These are phyloP conservation scores for Neostethus bicornis DNA, from an alignment of 2,797 vertebrate species.

Conservation along the genomic window DNA sequence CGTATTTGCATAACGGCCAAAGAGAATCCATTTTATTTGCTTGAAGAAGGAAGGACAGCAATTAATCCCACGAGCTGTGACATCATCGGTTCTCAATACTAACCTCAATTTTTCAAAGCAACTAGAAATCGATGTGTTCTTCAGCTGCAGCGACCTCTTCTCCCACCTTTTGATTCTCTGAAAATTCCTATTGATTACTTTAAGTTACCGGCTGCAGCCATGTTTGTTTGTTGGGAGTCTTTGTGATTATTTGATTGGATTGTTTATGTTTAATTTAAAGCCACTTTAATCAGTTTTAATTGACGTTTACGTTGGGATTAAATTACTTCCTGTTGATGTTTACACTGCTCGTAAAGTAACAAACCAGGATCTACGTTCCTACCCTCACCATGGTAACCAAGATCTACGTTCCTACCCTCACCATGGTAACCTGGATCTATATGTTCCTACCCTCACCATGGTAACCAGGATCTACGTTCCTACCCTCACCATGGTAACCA, in stretches of 20 bases:
- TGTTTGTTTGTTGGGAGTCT: conserved; percentile 39
- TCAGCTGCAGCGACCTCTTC: conserved; percentile 59
- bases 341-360: too few species aligned
- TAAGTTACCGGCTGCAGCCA: conserved; percentile 46
- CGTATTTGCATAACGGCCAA: conserved; percentile 26
- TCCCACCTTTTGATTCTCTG: conserved; percentile 65
- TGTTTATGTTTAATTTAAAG: conserved; percentile 50
- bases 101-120: conserved; percentile 72
- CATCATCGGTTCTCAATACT: conserved; percentile 61
- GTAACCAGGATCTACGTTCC: too few species aligned
- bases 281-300: conserved; percentile 46
- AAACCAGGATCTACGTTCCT: too few species aligned
- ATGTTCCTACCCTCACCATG: too few species aligned
- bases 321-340: conserved; percentile 31
- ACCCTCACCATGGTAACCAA: too few species aligned
- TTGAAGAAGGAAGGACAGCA: conserved; percentile 44
- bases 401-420: too few species aligned
- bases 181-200: conserved; percentile 70
- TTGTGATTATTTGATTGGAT: conserved; percentile 65
- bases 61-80: conserved; percentile 62
- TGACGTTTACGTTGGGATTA: conserved; percentile 42
- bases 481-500: too few species aligned
- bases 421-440: too few species aligned
- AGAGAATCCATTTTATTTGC: conserved; percentile 47
- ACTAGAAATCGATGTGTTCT: conserved; percentile 74